Base-by-base conservation (phyloP, 1,140 invertebrate species). In the Harpegnathos saltator region DNA sequence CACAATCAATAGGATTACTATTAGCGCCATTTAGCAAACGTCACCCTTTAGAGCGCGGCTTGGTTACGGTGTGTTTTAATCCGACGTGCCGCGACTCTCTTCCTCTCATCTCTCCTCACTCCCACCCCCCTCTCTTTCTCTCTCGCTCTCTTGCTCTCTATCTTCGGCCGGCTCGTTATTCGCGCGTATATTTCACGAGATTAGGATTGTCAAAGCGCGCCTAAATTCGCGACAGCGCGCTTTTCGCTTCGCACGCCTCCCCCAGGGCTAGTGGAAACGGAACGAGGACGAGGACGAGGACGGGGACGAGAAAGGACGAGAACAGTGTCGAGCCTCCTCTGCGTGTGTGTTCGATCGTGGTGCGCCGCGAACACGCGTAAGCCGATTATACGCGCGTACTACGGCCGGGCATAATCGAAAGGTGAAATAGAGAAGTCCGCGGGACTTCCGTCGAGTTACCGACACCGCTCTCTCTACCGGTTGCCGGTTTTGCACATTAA, bases 121-220 rank as follows among this genome's bases (percentile, higher is more conserved):
- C 29, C 29, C 5, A 33, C 5, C 29, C 5, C 1, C 5, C 29
- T 33, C 29, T 54, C 5, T n/a, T n/a, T n/a, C n/a, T n/a, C n/a
- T n/a, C n/a, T 75, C 12, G 26, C 48, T 38, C 17, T 61, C 15
- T 26, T 15, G 59, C 29, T 33, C 62, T 24, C 44, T 22, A 24
- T 61, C 26, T 22, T n/a, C n/a, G 38, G 4, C 38, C 38, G 7
- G 24, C 48, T 88, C 78, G 62, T 88, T 88, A 83, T 71, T 85
- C 83, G 24, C 50, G 24, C 58, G 50, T 89, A 88, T 88, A 88
- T 87, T 88, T 86, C 15, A 87, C 48, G 26, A 87, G 85, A 87
- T 87, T 87, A 87, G 80, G 61, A 71, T 75, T 87, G 68, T 87
- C 85, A 87, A 83, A 86, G 81, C 63, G 83, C 52, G 74, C 83